A percentile compares a stretch with the other conserved stretches of the same genome.
phyloP scores from a whole-genome alignment of 2,888 invertebrate species.

The Netelia inedita region DNA sequence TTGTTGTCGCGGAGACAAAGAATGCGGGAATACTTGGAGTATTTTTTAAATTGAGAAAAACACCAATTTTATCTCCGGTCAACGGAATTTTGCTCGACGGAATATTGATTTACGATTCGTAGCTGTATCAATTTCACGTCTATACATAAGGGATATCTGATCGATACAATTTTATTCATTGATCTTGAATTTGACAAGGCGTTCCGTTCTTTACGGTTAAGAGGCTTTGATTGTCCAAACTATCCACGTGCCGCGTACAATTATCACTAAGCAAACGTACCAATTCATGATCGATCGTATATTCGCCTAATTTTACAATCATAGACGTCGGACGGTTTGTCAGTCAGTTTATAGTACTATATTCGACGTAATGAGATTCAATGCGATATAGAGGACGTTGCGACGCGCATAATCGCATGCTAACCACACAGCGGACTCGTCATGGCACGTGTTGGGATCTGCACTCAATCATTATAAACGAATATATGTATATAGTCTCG shows the following conservation, averaged over 20 bases:
- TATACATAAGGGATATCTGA: background rate
- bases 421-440: background rate
- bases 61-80: too few relatives aligned
- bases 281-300: background rate
- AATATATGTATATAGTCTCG: background rate
- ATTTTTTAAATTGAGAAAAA: too few relatives aligned
- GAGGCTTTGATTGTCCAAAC: background rate
- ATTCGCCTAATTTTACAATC: slow-evolving; percentile 21
- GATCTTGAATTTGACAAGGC: background rate
- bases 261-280: background rate
- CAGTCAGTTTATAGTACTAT: background rate
- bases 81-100: too few relatives aligned
- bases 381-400: slow-evolving; percentile 47
- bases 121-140: background rate
- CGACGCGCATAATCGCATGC: slow-evolving; percentile 15
- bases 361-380: slow-evolving; percentile 44
- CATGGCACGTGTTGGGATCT: background rate
- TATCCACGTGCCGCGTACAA: background rate
- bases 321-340: background rate
- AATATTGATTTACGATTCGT: too few relatives aligned
- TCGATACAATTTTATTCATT: background rate
- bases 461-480: background rate
- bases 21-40: too few relatives aligned
- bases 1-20: too few relatives aligned
- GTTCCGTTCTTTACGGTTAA: background rate